Evolutionary conservation across 2,888 invertebrate species (phyloP), one percentile per base, ranked within the genome.

Genomic region (Dynastes maya): DNA sequence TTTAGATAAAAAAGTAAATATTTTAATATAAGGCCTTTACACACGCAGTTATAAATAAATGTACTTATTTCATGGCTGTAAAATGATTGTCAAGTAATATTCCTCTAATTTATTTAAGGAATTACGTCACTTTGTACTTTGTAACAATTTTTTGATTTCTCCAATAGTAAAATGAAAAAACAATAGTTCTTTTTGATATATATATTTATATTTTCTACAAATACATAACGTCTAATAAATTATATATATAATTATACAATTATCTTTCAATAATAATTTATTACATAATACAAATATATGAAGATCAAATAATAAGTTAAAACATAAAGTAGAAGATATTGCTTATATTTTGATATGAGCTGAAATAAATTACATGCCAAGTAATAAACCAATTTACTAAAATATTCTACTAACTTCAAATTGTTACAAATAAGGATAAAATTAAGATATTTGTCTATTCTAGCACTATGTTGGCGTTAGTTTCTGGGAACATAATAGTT

Each of bases 181-280:
- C 68, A 22, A 67, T 67, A 40, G 45, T 45, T 45, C 11, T 1
- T 45, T 11, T 45, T 45, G 8, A 58, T 58, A 37, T 76, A 16
- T 72, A 72, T 37, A 63, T 45, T 45, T 45, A 58, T 76, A 67
- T 68, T 32, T 68, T 45, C 76, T 76, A 76, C 76, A 76, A 76
- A 65, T 76, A 76, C 76, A 76, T 76, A 76, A 76, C 76, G 68
- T 76, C 68, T 67, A 58, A 67, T 76, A 76, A 67, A 68, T 68
- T 61, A 74, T 74, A 58, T 67, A 16, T 61, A 61, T 45, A 76
- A 53, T 67, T 67, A 58, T 64, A 67, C 67, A 76, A 76, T 76
- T 64, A 49, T 75, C 53, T 22, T 22, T 63, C 37, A 64, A 40
- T 72, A 72, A 72, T 58, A 40, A 58, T 72, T 72, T 61, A 22